These are phyloP conservation scores for Cydia splendana DNA, from an alignment of 1,140 invertebrate species.

Conservation along the genomic window DNA sequence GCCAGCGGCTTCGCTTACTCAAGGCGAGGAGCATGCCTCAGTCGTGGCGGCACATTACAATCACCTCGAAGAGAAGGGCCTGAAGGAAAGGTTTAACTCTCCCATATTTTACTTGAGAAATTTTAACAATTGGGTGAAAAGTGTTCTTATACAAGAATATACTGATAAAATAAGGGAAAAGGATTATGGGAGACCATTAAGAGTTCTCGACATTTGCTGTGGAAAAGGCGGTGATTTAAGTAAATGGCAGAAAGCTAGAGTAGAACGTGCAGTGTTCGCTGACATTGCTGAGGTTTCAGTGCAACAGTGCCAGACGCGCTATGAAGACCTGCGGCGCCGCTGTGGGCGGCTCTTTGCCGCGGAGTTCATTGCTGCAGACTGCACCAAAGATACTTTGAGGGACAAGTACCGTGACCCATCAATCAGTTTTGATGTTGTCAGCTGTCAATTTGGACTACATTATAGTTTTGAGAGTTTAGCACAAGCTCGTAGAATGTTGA, in stretches of 20 bases:
- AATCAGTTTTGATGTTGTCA: conserved; percentile 92
- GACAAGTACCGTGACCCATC: conserved; percentile 87
- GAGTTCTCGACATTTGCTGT: conserved; percentile 88
- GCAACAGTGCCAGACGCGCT: conserved; percentile 89
- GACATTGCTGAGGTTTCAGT: conserved; percentile 97
- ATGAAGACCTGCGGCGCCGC: conserved; percentile 81
- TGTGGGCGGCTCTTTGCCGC: conserved; percentile 84
- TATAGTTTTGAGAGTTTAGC: conserved; percentile 96
- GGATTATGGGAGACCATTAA: conserved; percentile 81
- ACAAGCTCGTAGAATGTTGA: conserved; percentile 96
- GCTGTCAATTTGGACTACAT: conserved; percentile 98
- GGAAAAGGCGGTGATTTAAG: conserved; percentile 98
- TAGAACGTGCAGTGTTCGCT: conserved; percentile 93
- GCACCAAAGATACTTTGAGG: conserved; percentile 90
- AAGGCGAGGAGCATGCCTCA: conserved; percentile 70
- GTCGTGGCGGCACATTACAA: conserved; percentile 94
- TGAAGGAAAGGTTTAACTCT: conserved; percentile 89
- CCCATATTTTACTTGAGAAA: conserved; percentile 96
- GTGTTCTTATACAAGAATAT: conserved; percentile 92
- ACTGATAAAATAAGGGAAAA: conserved; percentile 82
- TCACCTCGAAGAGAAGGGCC: conserved; percentile 88
- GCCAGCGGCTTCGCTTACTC: background rate
- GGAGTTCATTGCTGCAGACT: conserved; percentile 95
- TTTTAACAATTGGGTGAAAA: conserved; percentile 99
- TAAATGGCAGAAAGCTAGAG: conserved; percentile 94